phyloP scores from a whole-genome alignment of 1,140 invertebrate genomes.

The Pseudobourletiella spinata region DNA sequence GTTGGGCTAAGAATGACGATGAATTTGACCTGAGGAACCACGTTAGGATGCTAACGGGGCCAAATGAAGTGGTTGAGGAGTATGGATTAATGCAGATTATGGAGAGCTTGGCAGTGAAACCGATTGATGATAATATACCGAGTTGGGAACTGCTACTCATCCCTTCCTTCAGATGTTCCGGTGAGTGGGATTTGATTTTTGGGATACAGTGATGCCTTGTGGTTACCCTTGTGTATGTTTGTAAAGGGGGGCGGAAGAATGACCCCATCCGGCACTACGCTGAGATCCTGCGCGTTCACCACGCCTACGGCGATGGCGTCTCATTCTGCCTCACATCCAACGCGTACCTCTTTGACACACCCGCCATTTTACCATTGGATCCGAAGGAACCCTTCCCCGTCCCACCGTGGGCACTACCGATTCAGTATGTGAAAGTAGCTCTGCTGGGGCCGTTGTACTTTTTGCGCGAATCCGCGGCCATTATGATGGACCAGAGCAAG shows the following conservation, averaged over 20 bases:
- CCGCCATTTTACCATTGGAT: slow-evolving; percentile 18
- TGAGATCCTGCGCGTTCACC: slow-evolving; percentile 18
- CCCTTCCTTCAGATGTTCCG: slow-evolving; percentile 6
- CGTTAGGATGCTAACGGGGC: slow-evolving; percentile 5
- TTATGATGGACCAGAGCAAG: neutral
- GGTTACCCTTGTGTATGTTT: too few relatives aligned
- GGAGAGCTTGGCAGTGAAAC: slow-evolving; percentile 1
- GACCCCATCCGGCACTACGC: slow-evolving; percentile 11
- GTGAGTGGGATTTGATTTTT: too few relatives aligned
- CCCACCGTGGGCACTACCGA: neutral
- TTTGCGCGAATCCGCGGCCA: neutral
- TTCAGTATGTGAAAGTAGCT: slow-evolving; percentile 12
- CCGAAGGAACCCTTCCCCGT: slow-evolving; percentile 13
- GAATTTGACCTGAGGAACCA: slow-evolving; percentile 17
- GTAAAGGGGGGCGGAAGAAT: neutral
- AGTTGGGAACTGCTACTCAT: slow-evolving; percentile 26
- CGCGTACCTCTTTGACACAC: slow-evolving; percentile 15
- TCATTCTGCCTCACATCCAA: slow-evolving; percentile 22
- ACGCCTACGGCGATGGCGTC: slow-evolving; percentile 19
- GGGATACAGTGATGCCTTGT: too few relatives aligned
- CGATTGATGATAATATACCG: slow-evolving; percentile 1
- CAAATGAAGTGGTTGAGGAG: slow-evolving; percentile 10
- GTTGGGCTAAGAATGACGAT: slow-evolving; percentile 17
- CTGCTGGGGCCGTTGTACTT: slow-evolving; percentile 20
- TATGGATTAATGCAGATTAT: slow-evolving; percentile 5